Percentiles rank a stretch among this genome's conserved stretches.
These are phyloP conservation scores for Drosophila subquinaria DNA, from an alignment of 2,888 invertebrate species.

Conservation along the genomic window DNA sequence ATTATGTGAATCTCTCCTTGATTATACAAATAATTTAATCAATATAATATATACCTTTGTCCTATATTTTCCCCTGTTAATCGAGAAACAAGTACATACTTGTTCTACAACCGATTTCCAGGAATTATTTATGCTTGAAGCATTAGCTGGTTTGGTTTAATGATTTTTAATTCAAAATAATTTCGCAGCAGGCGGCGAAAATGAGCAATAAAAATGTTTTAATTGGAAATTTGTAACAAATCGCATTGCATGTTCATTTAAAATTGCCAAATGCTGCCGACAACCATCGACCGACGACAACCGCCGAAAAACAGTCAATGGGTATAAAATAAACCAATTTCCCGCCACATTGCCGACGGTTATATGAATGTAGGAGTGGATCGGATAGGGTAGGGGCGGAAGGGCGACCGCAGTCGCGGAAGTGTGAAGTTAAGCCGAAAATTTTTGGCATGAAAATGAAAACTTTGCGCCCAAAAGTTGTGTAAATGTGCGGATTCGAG, in stretches of 20 bases:
- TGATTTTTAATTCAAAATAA: neutral
- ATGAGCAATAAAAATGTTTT: slow-evolving; percentile 59
- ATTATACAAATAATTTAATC: too few species aligned
- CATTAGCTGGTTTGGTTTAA: neutral
- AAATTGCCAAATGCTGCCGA: slow-evolving; percentile 58
- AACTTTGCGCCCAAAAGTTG: slow-evolving; percentile 60
- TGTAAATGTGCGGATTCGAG: slow-evolving; percentile 63
- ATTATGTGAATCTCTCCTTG: too few species aligned
- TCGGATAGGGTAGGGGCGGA: slow-evolving; percentile 1
- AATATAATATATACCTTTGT: too few species aligned
- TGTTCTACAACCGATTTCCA: neutral
- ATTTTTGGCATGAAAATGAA: slow-evolving; percentile 65
- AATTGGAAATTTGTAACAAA: slow-evolving; percentile 73
- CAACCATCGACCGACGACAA: slow-evolving; percentile 8
- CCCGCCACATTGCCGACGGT: slow-evolving; percentile 66
- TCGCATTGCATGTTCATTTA: slow-evolving; percentile 76
- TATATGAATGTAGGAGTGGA: slow-evolving; percentile 13
- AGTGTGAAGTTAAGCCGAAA: slow-evolving; percentile 50
- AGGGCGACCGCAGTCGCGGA: slow-evolving; percentile 56
- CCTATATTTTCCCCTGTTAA: neutral
- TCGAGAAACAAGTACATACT: neutral
- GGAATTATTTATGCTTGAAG: slow-evolving; percentile 12
- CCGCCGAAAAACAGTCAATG: slow-evolving; percentile 55
- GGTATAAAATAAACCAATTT: slow-evolving; percentile 80
- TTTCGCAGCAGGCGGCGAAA: slow-evolving; percentile 32